Base-by-base conservation (phyloP, 1,140 invertebrate genomes). In the Apis dorsata region DNA sequence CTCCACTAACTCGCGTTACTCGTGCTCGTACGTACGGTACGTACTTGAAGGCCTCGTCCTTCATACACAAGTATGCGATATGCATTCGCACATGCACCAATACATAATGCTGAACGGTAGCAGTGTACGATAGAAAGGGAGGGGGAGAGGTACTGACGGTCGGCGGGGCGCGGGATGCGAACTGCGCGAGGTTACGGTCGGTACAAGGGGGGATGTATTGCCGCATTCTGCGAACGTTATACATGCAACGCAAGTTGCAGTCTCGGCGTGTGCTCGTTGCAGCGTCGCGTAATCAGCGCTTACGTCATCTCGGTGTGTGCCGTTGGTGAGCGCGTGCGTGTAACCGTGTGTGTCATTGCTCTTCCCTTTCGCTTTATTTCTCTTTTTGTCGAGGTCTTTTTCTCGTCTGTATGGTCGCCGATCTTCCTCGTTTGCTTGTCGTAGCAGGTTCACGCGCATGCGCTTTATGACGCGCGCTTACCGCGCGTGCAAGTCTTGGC, bases 11-110 rank as follows among this genome's bases (percentile, higher is more conserved):
- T 9, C 59, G 44, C 59, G 49, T 81, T 34, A 66, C 24, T 28
- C 49, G 78, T n/a, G 62, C 55, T 84, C 60, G 34, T 83, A 44
- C 57, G 44, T 77, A 81, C 80, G 65, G 66, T 75, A 71, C 80
- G 72, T 81, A 81, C 71, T 84, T 68, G 88, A 90, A 90, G 89
- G 87, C 87, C 88, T 81, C 88, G 90, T 90, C 89, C 89, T 91
- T 89, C 88, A 73, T 83, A 81, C 70, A 68, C 84, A 62, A 34
- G 44, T 73, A 59, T 34, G 28, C 21, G 57, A 62, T 49, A 63
- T 34, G 70, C 65, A 28, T 71, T 77, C 44, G 70, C 73, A 66
- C 74, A 66, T 53, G 49, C 51, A 80, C 78, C 59, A 80, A 80
- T 19, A 73, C 72, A 59, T 21, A 19, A 4, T 7, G 19, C 11